Percentiles rank a stretch among this genome's conserved stretches.
Conservation (phyloP, 2,888 invertebrate species). For the Allophyes oxyacanthae region DNA sequence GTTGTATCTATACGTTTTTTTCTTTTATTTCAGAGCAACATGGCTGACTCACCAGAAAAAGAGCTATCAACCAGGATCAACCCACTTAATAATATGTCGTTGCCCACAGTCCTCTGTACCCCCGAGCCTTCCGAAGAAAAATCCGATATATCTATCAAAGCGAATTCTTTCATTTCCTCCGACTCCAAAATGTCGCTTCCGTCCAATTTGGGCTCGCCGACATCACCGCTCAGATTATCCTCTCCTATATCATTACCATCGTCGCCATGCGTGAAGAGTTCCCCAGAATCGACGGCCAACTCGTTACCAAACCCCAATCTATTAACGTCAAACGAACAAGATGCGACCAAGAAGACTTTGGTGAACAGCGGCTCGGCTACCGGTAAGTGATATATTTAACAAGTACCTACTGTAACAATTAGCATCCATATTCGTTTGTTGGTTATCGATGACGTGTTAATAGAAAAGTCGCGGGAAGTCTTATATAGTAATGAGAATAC, state of each 20-base stretch:
- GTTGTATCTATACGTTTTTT: conserved; percentile 14
- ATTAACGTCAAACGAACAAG: conserved; percentile 43
- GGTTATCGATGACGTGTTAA: conserved; percentile 22
- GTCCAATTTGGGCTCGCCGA: conserved; percentile 79
- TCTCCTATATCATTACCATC: conserved; percentile 81
- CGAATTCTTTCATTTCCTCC: conserved; percentile 71
- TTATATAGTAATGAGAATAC: neutral
- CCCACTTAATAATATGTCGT: conserved; percentile 72
- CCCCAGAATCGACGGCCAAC: conserved; percentile 69
- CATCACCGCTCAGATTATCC: conserved; percentile 76
- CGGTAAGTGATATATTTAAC: conserved; percentile 69
- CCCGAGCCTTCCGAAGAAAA: conserved; percentile 65
- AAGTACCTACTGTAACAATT: conserved; percentile 24
- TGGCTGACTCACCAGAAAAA: conserved; percentile 73
- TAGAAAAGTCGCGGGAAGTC: conserved; percentile 3
- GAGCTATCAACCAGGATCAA: conserved; percentile 66
- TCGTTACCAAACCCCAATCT: conserved; percentile 65
- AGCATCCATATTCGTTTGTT: conserved; percentile 19
- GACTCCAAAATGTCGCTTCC: conserved; percentile 82
- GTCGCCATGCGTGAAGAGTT: conserved; percentile 74
- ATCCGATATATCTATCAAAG: conserved; percentile 61
- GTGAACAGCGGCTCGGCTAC: conserved; percentile 79
- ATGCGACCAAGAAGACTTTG: conserved; percentile 58
- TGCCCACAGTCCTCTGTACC: conserved; percentile 82
- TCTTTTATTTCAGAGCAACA: conserved; percentile 72